A percentile compares a stretch with the other conserved stretches of the same genome.
These are phyloP conservation scores for Myotis findleyi DNA, from an alignment of 2,797 vertebrate genomes.

Conservation along the genomic window DNA sequence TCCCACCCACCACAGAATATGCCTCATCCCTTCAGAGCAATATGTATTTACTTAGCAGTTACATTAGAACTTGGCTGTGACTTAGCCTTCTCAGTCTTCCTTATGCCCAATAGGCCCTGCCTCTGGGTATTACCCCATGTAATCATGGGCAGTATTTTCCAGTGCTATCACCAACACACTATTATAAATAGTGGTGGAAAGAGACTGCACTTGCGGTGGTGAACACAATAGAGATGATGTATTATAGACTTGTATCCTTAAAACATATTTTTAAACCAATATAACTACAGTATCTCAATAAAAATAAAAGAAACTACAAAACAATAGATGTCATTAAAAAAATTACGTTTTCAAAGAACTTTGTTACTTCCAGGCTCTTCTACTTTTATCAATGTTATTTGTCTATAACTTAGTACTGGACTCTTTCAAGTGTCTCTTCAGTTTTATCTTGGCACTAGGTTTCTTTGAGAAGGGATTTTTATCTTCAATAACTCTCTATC, in stretches of 20 bases:
- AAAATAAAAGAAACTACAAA: background rate
- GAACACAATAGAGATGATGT: background rate
- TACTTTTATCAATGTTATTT: background rate
- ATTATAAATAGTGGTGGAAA: background rate
- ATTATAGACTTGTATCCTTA: background rate
- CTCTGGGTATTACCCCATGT: no score
- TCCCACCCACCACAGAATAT: no score
- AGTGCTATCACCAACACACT: no score
- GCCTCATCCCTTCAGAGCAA: no score
- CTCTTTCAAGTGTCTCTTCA: background rate
- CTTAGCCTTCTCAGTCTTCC: no score
- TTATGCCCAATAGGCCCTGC: background rate
- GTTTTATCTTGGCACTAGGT: background rate
- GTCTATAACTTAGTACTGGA: background rate
- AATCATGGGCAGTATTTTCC: no score
- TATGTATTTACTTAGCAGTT: no score
- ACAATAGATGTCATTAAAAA: background rate
- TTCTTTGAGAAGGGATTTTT: background rate
- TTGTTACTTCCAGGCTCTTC: background rate
- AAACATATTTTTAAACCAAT: background rate
- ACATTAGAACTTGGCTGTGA: no score
- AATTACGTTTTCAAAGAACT: background rate
- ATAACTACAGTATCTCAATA: background rate
- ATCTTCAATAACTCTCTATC: background rate
- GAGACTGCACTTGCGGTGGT: background rate